These are phyloP conservation scores for Brachionus rubens DNA, from an alignment of 1,140 invertebrate species.

Conservation along the genomic window DNA sequence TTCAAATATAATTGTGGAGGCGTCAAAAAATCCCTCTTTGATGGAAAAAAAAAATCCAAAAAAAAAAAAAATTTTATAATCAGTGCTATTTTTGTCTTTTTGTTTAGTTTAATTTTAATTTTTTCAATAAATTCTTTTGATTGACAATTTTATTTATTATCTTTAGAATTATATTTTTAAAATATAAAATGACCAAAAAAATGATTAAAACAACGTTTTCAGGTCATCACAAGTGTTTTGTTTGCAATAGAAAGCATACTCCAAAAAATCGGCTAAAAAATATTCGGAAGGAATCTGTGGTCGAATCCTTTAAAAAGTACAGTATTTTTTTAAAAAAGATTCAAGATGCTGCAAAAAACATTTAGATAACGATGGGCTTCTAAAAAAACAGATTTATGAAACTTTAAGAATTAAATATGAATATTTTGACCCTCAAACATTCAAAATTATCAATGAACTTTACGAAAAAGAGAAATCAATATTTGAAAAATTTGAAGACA, in stretches of 20 bases:
- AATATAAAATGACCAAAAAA: conserved; percentile 14
- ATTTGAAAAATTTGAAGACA: conserved; percentile 22
- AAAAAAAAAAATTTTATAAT: conserved; percentile 26
- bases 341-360: conserved; percentile 25
- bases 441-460: conserved; percentile 14
- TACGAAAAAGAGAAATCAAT: conserved; percentile 10
- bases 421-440: conserved; percentile 21
- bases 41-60: conserved; percentile 27
- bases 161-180: conserved; percentile 7
- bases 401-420: conserved; percentile 15
- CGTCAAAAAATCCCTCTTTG: conserved; percentile 16
- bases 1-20: conserved; percentile 20
- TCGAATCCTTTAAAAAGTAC: conserved; percentile 11
- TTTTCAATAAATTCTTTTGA: conserved; percentile 22
- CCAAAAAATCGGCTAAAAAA: conserved; percentile 17
- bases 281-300: conserved; percentile 11
- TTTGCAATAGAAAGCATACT: conserved; percentile 27
- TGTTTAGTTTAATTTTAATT: no score
- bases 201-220: conserved; percentile 26
- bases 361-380: conserved; percentile 5
- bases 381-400: conserved; percentile 17
- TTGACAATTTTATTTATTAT: conserved; percentile 8
- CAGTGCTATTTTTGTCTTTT: conserved; percentile 23
- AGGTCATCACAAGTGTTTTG: conserved; percentile 23
- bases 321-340: conserved; percentile 38